phyloP scores from a whole-genome alignment of 2,797 vertebrate species.

The Tapirus indicus region DNA sequence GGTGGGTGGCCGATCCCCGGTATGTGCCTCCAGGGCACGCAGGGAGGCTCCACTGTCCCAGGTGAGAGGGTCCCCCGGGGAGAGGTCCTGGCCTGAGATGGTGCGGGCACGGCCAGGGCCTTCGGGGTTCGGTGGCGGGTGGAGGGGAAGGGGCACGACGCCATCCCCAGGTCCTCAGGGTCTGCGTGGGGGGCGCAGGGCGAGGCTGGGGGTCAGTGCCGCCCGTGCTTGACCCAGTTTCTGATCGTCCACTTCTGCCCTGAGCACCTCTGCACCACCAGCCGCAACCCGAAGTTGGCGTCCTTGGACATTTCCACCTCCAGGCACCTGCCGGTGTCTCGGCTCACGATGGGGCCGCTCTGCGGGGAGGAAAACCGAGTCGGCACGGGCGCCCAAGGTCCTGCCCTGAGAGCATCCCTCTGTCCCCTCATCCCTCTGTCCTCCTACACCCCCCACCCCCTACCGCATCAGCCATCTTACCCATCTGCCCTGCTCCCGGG shows the following conservation, averaged over 20 bases:
- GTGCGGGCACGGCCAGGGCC: accelerated
- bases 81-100: background rate
- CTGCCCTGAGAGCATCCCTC: background rate
- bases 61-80: background rate
- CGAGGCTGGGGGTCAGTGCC: slow-evolving; percentile 89
- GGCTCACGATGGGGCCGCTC: slow-evolving; percentile 97
- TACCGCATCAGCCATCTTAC: background rate
- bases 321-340: slow-evolving; percentile 96
- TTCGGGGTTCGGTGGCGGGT: background rate
- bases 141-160: background rate
- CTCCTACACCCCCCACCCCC: too few relatives aligned
- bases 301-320: slow-evolving; percentile 99
- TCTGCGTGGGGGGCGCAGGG: background rate
- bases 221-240: slow-evolving; percentile 97
- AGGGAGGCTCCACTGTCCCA: background rate
- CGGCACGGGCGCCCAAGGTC: accelerated
- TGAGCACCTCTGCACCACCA: slow-evolving; percentile 97
- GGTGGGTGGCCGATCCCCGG: background rate
- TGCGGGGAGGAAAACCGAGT: slow-evolving; percentile 74
- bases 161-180: background rate
- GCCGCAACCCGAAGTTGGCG: slow-evolving; percentile 96
- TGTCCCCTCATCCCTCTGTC: too few relatives aligned
- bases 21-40: background rate
- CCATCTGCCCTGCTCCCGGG: background rate
- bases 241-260: slow-evolving; percentile 99